Conservation (phyloP, 2,888 invertebrate genomes). For the Metacarcinus magister region DNA sequence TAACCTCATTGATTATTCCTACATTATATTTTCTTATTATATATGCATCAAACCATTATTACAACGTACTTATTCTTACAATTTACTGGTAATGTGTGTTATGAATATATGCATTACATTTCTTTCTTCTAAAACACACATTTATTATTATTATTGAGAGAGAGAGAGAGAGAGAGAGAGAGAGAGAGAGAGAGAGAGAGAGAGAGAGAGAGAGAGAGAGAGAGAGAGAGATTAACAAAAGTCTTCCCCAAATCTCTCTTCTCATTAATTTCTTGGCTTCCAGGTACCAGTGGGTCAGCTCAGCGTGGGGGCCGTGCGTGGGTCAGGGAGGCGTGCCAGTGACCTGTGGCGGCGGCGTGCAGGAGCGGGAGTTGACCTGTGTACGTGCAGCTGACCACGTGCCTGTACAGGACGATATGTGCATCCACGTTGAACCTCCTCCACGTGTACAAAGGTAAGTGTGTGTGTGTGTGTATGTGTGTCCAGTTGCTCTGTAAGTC, state of each 20-base stretch:
- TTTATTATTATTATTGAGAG: too few species aligned
- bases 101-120: too few species aligned
- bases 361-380: constrained; percentile 87
- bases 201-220: neutral
- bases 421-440: constrained; percentile 78
- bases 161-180: neutral
- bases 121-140: too few species aligned
- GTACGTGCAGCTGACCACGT: constrained; percentile 86
- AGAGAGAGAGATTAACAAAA: neutral
- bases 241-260: neutral
- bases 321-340: constrained; percentile 80
- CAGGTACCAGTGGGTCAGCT: constrained; percentile 87
- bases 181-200: neutral
- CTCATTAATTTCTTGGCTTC: neutral
- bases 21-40: too few species aligned
- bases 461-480: neutral
- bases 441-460: constrained; percentile 81
- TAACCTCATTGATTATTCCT: too few species aligned
- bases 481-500: too few species aligned
- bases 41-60: too few species aligned
- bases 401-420: constrained; percentile 77
- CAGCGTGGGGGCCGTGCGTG: constrained; percentile 87
- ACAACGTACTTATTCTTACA: too few species aligned
- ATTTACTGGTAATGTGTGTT: too few species aligned
- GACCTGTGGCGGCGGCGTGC: constrained; percentile 87